Percentiles rank a stretch among this genome's conserved stretches.
phyloP scores from a whole-genome alignment of 92 coral and sea anemone species.

The Pocillopora meandrina region DNA sequence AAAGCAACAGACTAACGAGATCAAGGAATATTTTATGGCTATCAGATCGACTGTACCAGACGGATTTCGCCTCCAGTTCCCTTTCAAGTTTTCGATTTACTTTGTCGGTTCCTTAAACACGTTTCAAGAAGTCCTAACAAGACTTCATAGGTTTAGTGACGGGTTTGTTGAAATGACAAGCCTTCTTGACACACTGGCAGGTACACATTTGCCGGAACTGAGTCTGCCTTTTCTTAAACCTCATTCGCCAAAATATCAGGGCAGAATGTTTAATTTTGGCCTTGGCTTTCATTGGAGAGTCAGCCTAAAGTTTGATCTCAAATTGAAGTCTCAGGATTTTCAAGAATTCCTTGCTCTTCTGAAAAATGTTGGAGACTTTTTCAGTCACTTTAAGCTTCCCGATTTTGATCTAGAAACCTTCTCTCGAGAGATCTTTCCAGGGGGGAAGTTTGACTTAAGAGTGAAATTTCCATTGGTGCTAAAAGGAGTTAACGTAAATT shows the following conservation, averaged over 20 bases:
- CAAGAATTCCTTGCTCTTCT: conserved; percentile 24
- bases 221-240: conserved; percentile 36
- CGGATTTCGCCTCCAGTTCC: conserved; percentile 72
- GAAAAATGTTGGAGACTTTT: conserved; percentile 25
- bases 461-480: conserved; percentile 17
- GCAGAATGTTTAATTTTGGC: conserved; percentile 60
- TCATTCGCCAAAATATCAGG: conserved; percentile 34
- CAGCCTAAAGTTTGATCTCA: conserved; percentile 38
- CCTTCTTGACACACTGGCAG: conserved; percentile 63
- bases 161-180: conserved; percentile 68
- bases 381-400: conserved; percentile 29
- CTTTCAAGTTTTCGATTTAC: conserved; percentile 63
- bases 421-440: conserved; percentile 44
- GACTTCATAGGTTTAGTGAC: conserved; percentile 65
- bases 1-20: conserved; percentile 57
- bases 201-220: conserved; percentile 60
- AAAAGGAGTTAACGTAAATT: neutral
- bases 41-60: conserved; percentile 68
- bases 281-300: conserved; percentile 68
- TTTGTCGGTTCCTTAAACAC: conserved; percentile 68
- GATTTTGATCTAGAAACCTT: conserved; percentile 48
- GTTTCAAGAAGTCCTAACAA: conserved; percentile 49
- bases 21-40: conserved; percentile 75
- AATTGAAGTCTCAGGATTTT: conserved; percentile 41
- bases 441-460: conserved; percentile 21